Evolutionary conservation across 2,888 invertebrate species (phyloP), one percentile per base, ranked within the genome.

Genomic region (Oscheius sp.): DNA sequence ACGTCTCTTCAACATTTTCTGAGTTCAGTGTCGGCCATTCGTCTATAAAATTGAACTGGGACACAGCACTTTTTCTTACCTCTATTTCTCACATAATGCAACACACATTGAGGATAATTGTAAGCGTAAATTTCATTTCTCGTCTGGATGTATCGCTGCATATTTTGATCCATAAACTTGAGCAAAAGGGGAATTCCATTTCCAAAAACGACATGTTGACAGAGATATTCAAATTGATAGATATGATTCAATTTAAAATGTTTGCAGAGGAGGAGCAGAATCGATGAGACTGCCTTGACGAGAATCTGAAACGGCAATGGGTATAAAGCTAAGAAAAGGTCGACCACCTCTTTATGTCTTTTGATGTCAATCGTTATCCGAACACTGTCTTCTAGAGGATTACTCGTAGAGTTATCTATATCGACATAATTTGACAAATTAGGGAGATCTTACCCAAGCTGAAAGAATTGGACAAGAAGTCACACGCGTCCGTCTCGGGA

Each of bases 211-310:
- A 86, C 91, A 91, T 99, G 97, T 90, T 99, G 97, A 1, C 96
- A 95, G 93, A 98, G 95, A 89, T 95, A 98, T 90, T 99, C 99
- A 35, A 98, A 99, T 88, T 99, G 99, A 89, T 97, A 99, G 59
- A 98, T 92, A 90, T 99, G 99, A 90, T 97, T 99, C 56, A 94
- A 89, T 90, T 98, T 98, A 88, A 98, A 95, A 91, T 99, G 97
- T 90, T 99, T 99, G 80, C 99, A 90, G 69, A 98, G 92, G 12
- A 98, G 91, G 74, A 99, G 90, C 70, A 98, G 91, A 83, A 97
- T 94, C 18, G 94, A 94, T 55, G 95, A 94, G 0, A 95, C 93
- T 16, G 96, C 94, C 91, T 99, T 99, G 0, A 98, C 96, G 84
- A 99, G 95, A 69, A 99, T 95, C 91, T 98, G 96, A 89, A 72